Evolutionary conservation across 2,113 vertebrate genomes (phyloP), one percentile per base, ranked within the genome.

Genomic region (Corythoichthys haematopterus): DNA sequence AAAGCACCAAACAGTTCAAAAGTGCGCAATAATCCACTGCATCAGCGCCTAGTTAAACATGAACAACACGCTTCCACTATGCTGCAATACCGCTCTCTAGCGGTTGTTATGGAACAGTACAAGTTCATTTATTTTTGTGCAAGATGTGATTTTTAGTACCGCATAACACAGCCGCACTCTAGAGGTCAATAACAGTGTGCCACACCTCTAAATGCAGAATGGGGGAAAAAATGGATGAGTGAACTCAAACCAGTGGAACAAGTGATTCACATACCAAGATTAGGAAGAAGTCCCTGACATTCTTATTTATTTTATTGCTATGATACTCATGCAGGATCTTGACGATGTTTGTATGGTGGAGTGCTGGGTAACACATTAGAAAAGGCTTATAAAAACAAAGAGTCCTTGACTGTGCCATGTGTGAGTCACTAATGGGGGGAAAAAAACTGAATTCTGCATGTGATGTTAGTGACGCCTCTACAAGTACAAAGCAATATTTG

Each of bases 161-260:
- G 5, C 2, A 36, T 53, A 53, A 53, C 10, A 38, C 13, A 20
- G 47, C 38, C 87, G 84, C 89, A 79, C 83, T 76, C 87, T 38
- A 36, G 81, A 82, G 85, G 85, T 52, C 12, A 40, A 69, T 8
- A 8, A 33, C 43, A 51, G 3, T 1, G 11, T 74, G 40, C 43
- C 36, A 14, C 12, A 51, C 57, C 55, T 46, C 28, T 6, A 15
- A 68, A 6, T 65, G 47, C n/a, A 16, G 64, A 15, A 55, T 71
- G 82, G 76, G 20, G 20, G 20, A 28, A 85, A 86, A 80, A 76
- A 72, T 35, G 74, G 68, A 69, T 76, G 79, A 81, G 50, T 73
- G 64, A 78, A 20, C 63, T 45, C 64, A 68, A 45, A 76, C 50
- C 69, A 11, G 38, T 67, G 78, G 78, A 85, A 89, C 76, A 81